Base-by-base conservation (phyloP, 2,888 invertebrate species). In the Xanthia togata region DNA sequence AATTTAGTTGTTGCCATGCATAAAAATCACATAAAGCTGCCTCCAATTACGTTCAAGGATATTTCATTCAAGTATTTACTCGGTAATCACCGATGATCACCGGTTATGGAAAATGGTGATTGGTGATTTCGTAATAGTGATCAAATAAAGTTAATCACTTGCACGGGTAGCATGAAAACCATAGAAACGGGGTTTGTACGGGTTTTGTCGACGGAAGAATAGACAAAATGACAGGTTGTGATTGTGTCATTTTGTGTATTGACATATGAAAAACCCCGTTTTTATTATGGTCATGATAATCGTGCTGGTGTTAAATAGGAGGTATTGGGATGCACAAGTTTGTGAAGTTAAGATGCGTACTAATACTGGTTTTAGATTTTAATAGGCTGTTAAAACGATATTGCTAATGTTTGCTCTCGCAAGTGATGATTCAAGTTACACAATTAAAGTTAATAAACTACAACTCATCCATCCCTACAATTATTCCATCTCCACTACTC, bases 1-100 rank as follows among this genome's bases (percentile, higher is more conserved):
- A 69, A 79, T 69, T 79, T 70, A 3, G 47, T 31, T 65, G 57
- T 65, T 53, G 12, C 69, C 47, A 41, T 65, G 69, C 64, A 78
- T 82, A 82, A 79, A 76, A 76, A 69, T 63, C 70, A 83, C 60
- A 64, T 76, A 65, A 75, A 62, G 26, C 60, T 78, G 63, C 62
- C 78, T n/a, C 50, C 6, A 68, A 70, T 70, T 62, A 70, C 26
- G 23, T 67, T 47, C 60, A 78, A 70, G 83, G 60, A 55, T 47
- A 55, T 23, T 71, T 78, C 31, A 72, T 69, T 72, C 55, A 77
- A 55, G 17, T 23, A 69, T 41, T 64, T 35, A 23, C 31, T 23
- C n/a, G 17, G 31, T 38, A 64, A 82, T 65, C 57, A 35, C n/a
- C 17, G n/a, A 47, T 60, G 53, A 71, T 71, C 59, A 68, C n/a